Base-by-base conservation (phyloP, 2,888 invertebrate genomes). In the Hanleya hanleyi region DNA sequence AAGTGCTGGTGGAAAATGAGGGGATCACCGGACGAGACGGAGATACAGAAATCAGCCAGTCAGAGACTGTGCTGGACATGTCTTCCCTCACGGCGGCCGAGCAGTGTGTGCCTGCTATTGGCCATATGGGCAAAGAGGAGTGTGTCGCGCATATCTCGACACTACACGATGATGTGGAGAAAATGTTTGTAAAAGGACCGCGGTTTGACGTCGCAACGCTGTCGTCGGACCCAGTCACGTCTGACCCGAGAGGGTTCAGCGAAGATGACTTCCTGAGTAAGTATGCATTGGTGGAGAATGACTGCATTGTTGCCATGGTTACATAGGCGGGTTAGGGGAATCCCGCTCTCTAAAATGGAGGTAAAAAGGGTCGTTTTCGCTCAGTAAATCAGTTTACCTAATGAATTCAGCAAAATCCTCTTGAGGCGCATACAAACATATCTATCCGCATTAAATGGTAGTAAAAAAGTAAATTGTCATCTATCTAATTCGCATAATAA, bases 241-340 rank as follows among this genome's bases (percentile, higher is more conserved):
- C 74, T 1, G 79, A 79, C 57, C 70, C 70, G n/a, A 74, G 77
- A 35, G 76, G 75, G 41, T 79, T 79, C 73, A 77, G 77, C 50
- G 83, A 83, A 66, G 77, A 76, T n/a, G 83, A 83, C 62, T 82
- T 77, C 68, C 77, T 73, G 51, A 77, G 83, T 83, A 73, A 64
- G 77, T 74, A 35, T 15, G n/a, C n/a, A n/a, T n/a, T n/a, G n/a
- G n/a, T n/a, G n/a, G n/a, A n/a, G n/a, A n/a, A n/a, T n/a, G n/a
- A n/a, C n/a, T n/a, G n/a, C n/a, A n/a, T n/a, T n/a, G n/a, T n/a
- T n/a, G n/a, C n/a, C n/a, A n/a, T n/a, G n/a, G n/a, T n/a, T n/a
- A n/a, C n/a, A n/a, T n/a, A n/a, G n/a, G n/a, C n/a, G n/a, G n/a
- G n/a, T n/a, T n/a, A n/a, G n/a, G n/a, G n/a, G n/a, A n/a, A n/a